Conservation (phyloP, 2,797 vertebrate species). For the Paramormyrops hopkinsi region DNA sequence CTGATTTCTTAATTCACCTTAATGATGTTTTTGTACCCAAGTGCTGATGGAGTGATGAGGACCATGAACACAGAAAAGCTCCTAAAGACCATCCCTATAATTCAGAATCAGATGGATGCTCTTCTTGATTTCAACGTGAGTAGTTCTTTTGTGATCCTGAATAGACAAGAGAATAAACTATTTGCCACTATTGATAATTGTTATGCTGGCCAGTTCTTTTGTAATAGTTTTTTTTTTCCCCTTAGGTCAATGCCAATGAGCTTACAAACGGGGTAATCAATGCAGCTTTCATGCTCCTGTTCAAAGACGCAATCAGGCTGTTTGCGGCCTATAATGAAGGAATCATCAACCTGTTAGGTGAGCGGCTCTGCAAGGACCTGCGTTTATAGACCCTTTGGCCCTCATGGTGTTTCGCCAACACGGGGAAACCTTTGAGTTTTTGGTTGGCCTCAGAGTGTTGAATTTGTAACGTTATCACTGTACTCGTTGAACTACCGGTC, state of each 20-base stretch:
- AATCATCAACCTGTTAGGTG: slow-evolving; percentile 97
- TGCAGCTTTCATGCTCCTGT: slow-evolving; percentile 98
- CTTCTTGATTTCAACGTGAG: slow-evolving; percentile 93
- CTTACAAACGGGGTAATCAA: slow-evolving; percentile 99
- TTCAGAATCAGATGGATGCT: slow-evolving; percentile 98
- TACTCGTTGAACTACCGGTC: background rate
- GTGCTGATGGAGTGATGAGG: slow-evolving; percentile 97
- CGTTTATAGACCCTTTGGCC: background rate
- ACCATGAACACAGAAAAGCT: slow-evolving; percentile 99
- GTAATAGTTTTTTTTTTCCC: slow-evolving; percentile 22
- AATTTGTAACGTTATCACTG: background rate
- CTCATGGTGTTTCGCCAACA: background rate
- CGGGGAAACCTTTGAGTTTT: background rate
- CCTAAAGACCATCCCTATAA: slow-evolving; percentile 88
- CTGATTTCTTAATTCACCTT: background rate
- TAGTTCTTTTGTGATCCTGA: slow-evolving; percentile 27
- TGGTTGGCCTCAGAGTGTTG: background rate
- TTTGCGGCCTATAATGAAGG: slow-evolving; percentile 99
- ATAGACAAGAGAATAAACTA: background rate
- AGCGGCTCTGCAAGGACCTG: slow-evolving; percentile 33
- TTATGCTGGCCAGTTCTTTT: background rate
- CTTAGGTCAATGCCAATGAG: slow-evolving; percentile 95
- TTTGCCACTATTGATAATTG: background rate
- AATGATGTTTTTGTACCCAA: slow-evolving; percentile 41
- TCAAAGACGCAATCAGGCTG: slow-evolving; percentile 99